These are phyloP conservation scores for Phocoena sinus DNA, from an alignment of 2,113 vertebrate species.

Conservation along the genomic window DNA sequence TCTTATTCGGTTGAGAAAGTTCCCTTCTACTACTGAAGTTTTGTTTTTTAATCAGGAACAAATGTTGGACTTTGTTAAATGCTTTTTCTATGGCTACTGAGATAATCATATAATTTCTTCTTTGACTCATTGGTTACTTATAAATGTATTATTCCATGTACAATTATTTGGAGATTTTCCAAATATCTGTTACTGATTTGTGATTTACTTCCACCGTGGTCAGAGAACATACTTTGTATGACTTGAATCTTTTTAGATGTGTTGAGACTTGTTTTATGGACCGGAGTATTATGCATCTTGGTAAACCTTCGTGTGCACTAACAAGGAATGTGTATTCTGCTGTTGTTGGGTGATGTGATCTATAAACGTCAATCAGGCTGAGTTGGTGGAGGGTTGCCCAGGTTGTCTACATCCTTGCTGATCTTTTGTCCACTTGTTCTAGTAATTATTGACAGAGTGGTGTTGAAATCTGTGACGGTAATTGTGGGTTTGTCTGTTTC, in stretches of 20 bases:
- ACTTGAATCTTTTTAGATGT: neutral
- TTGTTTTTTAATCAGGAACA: neutral
- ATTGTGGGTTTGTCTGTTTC: neutral
- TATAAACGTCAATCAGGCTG: no score
- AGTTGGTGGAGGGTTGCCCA: neutral
- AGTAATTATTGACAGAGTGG: neutral
- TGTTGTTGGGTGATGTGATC: neutral
- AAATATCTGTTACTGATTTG: neutral
- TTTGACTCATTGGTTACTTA: neutral
- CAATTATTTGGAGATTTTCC: neutral
- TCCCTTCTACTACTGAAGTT: neutral
- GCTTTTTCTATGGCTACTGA: neutral
- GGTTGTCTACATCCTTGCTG: neutral
- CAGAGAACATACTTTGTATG: neutral
- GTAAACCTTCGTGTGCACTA: neutral
- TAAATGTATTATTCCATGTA: neutral
- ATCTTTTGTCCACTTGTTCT: neutral
- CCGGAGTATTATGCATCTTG: neutral
- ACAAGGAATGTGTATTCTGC: neutral
- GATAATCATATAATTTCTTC: neutral
- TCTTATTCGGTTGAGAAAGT: neutral
- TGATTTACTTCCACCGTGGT: neutral
- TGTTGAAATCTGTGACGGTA: neutral
- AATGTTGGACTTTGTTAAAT: neutral
- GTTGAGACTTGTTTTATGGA: neutral